These are phyloP conservation scores for Xestia c-nigrum DNA, from an alignment of 2,888 invertebrate species.

Conservation along the genomic window DNA sequence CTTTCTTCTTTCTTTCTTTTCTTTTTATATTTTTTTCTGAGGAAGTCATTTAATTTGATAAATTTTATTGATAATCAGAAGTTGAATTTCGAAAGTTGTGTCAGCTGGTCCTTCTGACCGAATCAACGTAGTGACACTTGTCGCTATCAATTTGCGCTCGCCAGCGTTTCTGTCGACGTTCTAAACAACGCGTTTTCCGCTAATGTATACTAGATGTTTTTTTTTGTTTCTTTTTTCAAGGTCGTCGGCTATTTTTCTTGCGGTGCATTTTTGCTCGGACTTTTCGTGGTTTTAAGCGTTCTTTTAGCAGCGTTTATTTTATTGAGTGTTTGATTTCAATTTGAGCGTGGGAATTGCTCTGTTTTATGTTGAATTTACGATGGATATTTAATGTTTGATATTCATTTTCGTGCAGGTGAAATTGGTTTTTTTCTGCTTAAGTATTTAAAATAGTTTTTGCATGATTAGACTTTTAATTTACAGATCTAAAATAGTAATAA, in stretches of 20 bases:
- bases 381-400: background rate
- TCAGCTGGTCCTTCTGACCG: conserved; percentile 30
- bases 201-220: conserved; percentile 70
- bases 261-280: conserved; percentile 76
- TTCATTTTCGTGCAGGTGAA: background rate
- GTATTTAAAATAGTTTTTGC: background rate
- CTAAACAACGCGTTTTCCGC: conserved; percentile 79
- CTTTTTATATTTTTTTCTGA: no score
- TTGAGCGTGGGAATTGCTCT: background rate
- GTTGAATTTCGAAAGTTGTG: background rate
- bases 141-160: conserved; percentile 85
- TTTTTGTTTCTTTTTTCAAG: conserved; percentile 77
- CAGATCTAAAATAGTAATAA: no score
- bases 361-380: conserved; percentile 2
- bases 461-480: background rate
- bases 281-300: conserved; percentile 69
- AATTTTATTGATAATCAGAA: background rate
- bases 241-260: conserved; percentile 79
- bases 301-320: conserved; percentile 15
- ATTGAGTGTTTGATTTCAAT: conserved; percentile 24
- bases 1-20: no score
- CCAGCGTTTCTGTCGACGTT: conserved; percentile 78
- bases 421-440: background rate
- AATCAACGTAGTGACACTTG: conserved; percentile 60
- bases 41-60: no score